Evolutionary conservation across 2,888 invertebrate species (phyloP).

Genomic region (Meghimatium bilineatum): DNA sequence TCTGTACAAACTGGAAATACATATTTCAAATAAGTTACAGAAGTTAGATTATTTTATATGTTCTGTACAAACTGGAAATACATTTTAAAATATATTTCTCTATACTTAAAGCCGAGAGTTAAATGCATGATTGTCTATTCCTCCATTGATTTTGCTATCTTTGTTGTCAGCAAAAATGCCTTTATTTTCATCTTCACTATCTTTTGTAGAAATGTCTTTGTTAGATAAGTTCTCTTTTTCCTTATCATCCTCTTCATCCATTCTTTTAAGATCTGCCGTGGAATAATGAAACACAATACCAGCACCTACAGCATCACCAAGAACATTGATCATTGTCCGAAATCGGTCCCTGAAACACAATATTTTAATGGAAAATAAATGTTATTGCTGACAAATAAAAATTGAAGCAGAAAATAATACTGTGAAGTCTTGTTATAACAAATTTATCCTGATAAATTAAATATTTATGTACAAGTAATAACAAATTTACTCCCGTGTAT

Average conservation of each 20-base stretch:
- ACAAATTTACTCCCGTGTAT: too few species aligned
- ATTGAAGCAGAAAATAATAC: background rate
- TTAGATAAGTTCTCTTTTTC: background rate
- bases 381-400: background rate
- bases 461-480: too few species aligned
- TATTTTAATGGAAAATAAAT: background rate
- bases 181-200: background rate
- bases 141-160: background rate
- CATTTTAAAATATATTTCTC: background rate
- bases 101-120: background rate
- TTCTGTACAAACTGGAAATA: background rate
- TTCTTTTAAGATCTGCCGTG: slow-evolving; percentile 52
- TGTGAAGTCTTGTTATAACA: too few species aligned
- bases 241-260: slow-evolving; percentile 49
- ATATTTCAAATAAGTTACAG: background rate
- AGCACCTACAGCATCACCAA: slow-evolving; percentile 95
- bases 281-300: slow-evolving; percentile 88
- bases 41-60: background rate
- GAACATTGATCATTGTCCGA: slow-evolving; percentile 89
- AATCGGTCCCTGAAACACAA: slow-evolving; percentile 79
- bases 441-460: too few species aligned
- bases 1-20: background rate
- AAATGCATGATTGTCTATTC: slow-evolving; percentile 11
- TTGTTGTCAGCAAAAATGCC: background rate
- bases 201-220: background rate